phyloP scores from a whole-genome alignment of 2,113 vertebrate species.

The Heterotis niloticus region DNA sequence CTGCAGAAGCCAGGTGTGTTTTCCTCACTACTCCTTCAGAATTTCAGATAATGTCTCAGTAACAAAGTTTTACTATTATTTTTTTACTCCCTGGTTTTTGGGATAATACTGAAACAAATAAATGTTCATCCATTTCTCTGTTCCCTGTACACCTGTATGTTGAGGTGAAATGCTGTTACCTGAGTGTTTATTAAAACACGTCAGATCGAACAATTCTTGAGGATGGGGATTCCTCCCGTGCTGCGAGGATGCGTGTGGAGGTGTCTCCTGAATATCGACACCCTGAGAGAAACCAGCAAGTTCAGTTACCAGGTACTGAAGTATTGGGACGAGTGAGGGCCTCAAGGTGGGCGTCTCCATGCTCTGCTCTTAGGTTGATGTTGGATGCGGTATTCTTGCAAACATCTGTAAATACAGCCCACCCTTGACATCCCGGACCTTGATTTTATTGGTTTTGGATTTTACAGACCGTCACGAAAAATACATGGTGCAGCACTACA shows the following conservation, averaged over 20 bases:
- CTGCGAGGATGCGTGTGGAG: conserved; percentile 60
- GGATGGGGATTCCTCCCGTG: conserved; percentile 59
- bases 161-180: background rate
- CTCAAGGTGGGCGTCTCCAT: background rate
- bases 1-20: conserved; percentile 59
- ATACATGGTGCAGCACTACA: background rate
- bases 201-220: conserved; percentile 64
- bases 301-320: conserved; percentile 62
- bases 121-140: background rate
- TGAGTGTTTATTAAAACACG: too few species aligned
- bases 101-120: background rate
- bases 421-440: background rate
- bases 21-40: background rate
- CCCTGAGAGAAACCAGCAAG: conserved; percentile 38
- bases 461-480: too few species aligned
- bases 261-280: conserved; percentile 54
- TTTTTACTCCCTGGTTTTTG: background rate
- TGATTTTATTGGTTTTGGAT: too few species aligned
- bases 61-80: background rate
- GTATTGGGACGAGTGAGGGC: too few species aligned
- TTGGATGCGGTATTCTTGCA: background rate
- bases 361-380: background rate
- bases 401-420: background rate
- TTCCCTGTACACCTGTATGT: background rate
- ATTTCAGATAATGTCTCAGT: background rate